phyloP scores from a whole-genome alignment of 2,888 invertebrate species.

The Nudaria mundana region DNA sequence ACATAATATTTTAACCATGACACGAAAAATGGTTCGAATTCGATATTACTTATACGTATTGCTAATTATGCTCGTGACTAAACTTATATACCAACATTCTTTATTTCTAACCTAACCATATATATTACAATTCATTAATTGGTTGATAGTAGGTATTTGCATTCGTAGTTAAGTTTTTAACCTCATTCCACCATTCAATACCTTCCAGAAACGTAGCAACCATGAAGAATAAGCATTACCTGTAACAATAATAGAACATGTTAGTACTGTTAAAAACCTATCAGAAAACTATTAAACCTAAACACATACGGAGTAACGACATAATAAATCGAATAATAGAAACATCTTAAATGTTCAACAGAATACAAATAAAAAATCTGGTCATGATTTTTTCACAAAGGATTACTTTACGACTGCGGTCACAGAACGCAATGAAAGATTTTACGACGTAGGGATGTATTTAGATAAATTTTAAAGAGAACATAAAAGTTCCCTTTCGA shows the following conservation, averaged over 20 bases:
- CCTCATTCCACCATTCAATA: no score
- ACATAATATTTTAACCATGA: no score
- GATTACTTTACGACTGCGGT: slow-evolving; percentile 42
- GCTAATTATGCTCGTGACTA: no score
- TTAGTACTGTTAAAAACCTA: slow-evolving; percentile 29
- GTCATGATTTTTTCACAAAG: slow-evolving; percentile 33
- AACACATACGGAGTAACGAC: slow-evolving; percentile 27
- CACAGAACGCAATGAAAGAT: slow-evolving; percentile 44
- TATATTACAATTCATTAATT: no score
- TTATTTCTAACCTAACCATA: no score
- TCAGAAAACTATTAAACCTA: slow-evolving; percentile 26
- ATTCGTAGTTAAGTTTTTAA: no score
- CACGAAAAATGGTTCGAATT: no score
- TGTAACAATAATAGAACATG: slow-evolving; percentile 33
- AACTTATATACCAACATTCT: no score
- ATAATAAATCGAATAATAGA: slow-evolving; percentile 34
- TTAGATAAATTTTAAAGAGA: slow-evolving; percentile 27
- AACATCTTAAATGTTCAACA: slow-evolving; percentile 36
- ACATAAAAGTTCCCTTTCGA: slow-evolving; percentile 25
- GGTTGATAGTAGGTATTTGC: no score
- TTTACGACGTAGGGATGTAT: slow-evolving; percentile 42
- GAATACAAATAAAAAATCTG: slow-evolving; percentile 37
- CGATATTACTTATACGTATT: no score
- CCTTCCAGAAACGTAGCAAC: background rate
- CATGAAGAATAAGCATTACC: slow-evolving; percentile 27